phyloP scores from a whole-genome alignment of 2,888 invertebrate species.

The Epinotia brunnichana region DNA sequence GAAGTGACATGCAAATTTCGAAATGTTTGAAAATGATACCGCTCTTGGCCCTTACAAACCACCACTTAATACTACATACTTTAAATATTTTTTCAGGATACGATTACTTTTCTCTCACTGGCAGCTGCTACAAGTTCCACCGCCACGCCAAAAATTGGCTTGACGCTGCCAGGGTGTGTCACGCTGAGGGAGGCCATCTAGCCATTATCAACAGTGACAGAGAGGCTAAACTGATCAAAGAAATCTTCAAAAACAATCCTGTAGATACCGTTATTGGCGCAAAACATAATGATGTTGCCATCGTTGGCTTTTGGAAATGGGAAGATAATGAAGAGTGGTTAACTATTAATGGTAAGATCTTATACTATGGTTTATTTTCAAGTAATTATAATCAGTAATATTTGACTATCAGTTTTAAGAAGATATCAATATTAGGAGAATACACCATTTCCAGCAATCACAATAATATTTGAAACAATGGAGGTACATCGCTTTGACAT shows the following conservation, averaged over 20 bases:
- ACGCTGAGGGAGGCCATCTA: constrained; percentile 4
- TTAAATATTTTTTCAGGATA: neutral
- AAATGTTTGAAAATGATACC: no score
- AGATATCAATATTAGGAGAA: no score
- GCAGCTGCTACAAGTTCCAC: constrained; percentile 27
- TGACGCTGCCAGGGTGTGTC: constrained; percentile 5
- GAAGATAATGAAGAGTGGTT: neutral
- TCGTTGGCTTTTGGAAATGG: neutral
- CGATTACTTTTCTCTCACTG: neutral
- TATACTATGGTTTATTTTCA: no score
- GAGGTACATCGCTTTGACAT: no score
- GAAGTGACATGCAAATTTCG: no score
- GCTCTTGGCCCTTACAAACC: no score
- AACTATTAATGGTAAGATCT: neutral
- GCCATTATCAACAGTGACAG: constrained; percentile 11
- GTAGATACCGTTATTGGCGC: neutral
- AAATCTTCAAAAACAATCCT: constrained; percentile 5
- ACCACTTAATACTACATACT: neutral
- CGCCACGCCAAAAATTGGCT: neutral
- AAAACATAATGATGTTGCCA: neutral
- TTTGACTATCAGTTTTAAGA: no score
- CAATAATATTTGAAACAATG: no score
- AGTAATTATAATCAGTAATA: no score
- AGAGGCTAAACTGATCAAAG: neutral
- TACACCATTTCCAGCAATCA: no score